phyloP scores from a whole-genome alignment of 2,113 vertebrate species.

The Osmerus mordax region DNA sequence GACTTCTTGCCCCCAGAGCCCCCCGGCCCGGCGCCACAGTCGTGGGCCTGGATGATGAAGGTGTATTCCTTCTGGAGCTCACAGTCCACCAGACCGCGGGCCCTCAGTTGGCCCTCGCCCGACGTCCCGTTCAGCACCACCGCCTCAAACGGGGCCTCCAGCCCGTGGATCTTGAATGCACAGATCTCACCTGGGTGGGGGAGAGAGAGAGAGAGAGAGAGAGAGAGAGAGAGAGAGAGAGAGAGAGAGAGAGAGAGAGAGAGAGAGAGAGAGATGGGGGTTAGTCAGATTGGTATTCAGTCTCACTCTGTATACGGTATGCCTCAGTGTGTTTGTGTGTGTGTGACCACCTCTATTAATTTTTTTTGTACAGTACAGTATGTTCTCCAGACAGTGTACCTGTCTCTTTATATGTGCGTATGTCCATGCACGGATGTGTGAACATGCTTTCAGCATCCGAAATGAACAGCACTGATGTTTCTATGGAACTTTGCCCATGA shows the following conservation, averaged over 20 bases:
- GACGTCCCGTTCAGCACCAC: constrained; percentile 94
- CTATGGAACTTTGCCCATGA: not conserved
- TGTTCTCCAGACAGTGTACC: too few species aligned
- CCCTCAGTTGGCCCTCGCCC: constrained; percentile 88
- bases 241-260: not conserved
- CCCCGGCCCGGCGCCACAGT: constrained; percentile 83
- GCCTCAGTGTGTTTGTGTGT: too few species aligned
- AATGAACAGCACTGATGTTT: too few species aligned
- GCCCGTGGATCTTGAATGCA: constrained; percentile 92
- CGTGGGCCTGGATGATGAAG: constrained; percentile 96
- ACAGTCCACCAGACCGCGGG: constrained; percentile 87
- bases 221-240: not conserved
- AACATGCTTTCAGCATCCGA: too few species aligned
- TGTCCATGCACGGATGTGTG: not conserved
- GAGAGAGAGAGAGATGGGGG: not conserved
- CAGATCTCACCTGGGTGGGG: constrained; percentile 87
- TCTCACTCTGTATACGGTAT: too few species aligned
- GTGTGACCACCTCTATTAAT: not conserved
- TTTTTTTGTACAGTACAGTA: not conserved
- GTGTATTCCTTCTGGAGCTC: constrained; percentile 95
- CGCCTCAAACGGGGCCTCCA: constrained; percentile 89
- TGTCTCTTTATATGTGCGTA: not conserved
- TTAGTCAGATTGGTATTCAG: too few species aligned
- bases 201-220: not conserved
- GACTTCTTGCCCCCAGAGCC: constrained; percentile 92